These are phyloP conservation scores for Lamprotornis superbus DNA, from an alignment of 2,113 vertebrate genomes.

Conservation along the genomic window DNA sequence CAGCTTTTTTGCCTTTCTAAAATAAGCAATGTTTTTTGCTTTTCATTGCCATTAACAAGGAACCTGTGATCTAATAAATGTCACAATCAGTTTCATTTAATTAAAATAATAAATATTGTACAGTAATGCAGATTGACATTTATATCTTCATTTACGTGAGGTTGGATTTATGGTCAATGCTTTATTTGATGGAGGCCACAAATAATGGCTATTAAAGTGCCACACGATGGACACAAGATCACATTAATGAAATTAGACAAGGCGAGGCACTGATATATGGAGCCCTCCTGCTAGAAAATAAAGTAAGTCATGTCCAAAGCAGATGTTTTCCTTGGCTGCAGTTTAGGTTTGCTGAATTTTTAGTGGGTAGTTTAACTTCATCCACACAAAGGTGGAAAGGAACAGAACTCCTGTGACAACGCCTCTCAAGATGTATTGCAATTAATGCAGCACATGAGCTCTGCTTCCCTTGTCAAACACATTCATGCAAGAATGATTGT, in stretches of 20 bases:
- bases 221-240: constrained; percentile 82
- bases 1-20: constrained; percentile 72
- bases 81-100: constrained; percentile 92
- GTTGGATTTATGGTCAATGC: constrained; percentile 82
- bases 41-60: constrained; percentile 83
- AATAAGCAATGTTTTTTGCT: constrained; percentile 74
- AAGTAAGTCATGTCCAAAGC: constrained; percentile 49
- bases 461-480: not conserved
- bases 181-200: constrained; percentile 89
- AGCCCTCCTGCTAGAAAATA: constrained; percentile 52
- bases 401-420: not conserved
- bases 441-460: not conserved
- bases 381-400: not conserved
- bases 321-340: constrained; percentile 55
- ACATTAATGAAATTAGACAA: constrained; percentile 90
- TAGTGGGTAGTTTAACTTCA: constrained; percentile 12
- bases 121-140: constrained; percentile 88
- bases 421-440: not conserved
- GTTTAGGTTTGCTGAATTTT: not conserved
- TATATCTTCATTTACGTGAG: constrained; percentile 83
- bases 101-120: constrained; percentile 97
- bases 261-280: constrained; percentile 74
- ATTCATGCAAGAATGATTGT: not conserved
- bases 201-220: constrained; percentile 94
- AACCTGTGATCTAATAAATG: constrained; percentile 88